Evolutionary conservation across 2,888 invertebrate genomes (phyloP).

Genomic region (Stenodera caucasica): DNA sequence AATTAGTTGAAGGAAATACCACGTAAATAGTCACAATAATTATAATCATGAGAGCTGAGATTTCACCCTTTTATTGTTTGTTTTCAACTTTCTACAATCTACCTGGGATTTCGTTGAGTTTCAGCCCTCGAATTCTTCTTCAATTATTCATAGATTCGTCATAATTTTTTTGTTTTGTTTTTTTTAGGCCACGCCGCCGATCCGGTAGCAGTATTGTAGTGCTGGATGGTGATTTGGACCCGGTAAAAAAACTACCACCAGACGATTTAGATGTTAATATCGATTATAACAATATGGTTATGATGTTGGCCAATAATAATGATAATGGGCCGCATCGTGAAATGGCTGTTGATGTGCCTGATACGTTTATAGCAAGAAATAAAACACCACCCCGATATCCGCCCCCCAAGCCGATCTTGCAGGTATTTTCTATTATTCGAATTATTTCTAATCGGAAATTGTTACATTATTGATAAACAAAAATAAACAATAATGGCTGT

Average conservation of each 20-base stretch:
- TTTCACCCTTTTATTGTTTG: background rate
- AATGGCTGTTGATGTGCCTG: constrained; percentile 98
- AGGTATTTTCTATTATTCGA: constrained; percentile 34
- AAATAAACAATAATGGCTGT: too few species aligned
- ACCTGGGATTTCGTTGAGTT: too few species aligned
- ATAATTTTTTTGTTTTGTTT: background rate
- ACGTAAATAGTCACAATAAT: background rate
- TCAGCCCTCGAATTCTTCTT: too few species aligned
- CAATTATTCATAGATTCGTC: too few species aligned
- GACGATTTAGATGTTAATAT: constrained; percentile 59
- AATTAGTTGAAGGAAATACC: too few species aligned
- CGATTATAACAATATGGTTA: constrained; percentile 76
- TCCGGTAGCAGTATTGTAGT: constrained; percentile 82
- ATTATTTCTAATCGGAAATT: background rate
- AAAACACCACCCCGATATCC: constrained; percentile 92
- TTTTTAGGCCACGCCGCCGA: constrained; percentile 74
- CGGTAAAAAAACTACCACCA: constrained; percentile 62
- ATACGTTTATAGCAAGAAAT: constrained; percentile 86
- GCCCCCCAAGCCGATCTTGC: constrained; percentile 64
- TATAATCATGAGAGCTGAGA: background rate
- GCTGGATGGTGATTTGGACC: constrained; percentile 72
- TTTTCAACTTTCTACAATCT: too few species aligned
- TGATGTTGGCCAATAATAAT: constrained; percentile 78
- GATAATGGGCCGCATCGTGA: constrained; percentile 92
- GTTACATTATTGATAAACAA: too few species aligned